Evolutionary conservation across 2,888 invertebrate species (phyloP).

Genomic region (Polia nebulosa): DNA sequence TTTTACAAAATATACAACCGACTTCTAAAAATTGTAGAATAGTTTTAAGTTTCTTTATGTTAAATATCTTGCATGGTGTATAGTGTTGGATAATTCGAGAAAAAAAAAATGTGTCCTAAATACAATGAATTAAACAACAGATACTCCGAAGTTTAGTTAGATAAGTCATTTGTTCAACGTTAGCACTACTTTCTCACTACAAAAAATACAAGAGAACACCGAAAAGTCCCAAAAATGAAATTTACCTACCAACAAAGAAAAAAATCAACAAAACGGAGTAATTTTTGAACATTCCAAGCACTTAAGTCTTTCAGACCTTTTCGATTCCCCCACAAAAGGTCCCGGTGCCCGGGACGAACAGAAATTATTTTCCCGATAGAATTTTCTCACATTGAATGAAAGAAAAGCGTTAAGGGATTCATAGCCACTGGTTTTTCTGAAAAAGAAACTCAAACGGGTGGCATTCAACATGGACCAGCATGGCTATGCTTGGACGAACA

Average conservation of each 20-base stretch:
- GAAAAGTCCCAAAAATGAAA: conserved; percentile 36
- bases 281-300: conserved; percentile 65
- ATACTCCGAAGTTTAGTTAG: too few relatives aligned
- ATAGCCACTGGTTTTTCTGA: conserved; percentile 83
- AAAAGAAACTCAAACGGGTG: conserved; percentile 80
- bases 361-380: conserved; percentile 85
- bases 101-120: too few relatives aligned
- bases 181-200: not conserved
- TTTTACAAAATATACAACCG: too few relatives aligned
- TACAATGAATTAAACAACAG: too few relatives aligned
- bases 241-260: conserved; percentile 29
- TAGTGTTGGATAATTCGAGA: too few relatives aligned
- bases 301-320: conserved; percentile 66
- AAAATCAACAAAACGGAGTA: conserved; percentile 55
- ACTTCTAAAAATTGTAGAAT: too few relatives aligned
- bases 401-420: conserved; percentile 78
- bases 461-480: conserved; percentile 71
- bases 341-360: conserved; percentile 67
- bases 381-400: conserved; percentile 81
- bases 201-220: not conserved
- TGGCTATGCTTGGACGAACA: conserved; percentile 73
- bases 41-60: too few relatives aligned
- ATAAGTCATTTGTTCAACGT: not conserved
- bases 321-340: conserved; percentile 74
- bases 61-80: too few relatives aligned